Conservation (phyloP, 2,797 vertebrate species). For the Pogonophryne albipinna region DNA sequence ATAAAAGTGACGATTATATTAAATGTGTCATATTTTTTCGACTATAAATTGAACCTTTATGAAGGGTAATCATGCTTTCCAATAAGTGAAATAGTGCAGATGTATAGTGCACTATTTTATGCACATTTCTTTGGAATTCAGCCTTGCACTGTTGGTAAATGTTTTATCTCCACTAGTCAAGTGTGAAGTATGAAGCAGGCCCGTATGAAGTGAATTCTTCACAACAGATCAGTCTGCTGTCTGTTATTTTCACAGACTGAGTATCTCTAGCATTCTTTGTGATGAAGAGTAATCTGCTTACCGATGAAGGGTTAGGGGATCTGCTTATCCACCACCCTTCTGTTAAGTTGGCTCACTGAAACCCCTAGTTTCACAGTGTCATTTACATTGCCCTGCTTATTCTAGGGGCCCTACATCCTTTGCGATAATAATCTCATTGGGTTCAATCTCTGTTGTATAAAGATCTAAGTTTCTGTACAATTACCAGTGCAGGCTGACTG, state of each 20-base stretch:
- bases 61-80: background rate
- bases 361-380: slow-evolving; percentile 58
- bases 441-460: slow-evolving; percentile 12
- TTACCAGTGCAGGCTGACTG: slow-evolving; percentile 45
- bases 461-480: slow-evolving; percentile 9
- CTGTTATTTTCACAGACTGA: slow-evolving; percentile 47
- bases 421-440: background rate
- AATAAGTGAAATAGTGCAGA: background rate
- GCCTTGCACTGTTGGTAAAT: background rate
- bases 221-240: slow-evolving; percentile 37
- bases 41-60: background rate
- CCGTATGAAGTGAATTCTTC: background rate
- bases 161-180: background rate
- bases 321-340: slow-evolving; percentile 75
- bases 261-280: slow-evolving; percentile 62
- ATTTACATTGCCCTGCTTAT: slow-evolving; percentile 28
- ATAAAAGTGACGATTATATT: too few species aligned
- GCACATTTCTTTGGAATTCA: background rate
- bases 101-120: background rate
- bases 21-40: background rate
- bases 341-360: slow-evolving; percentile 71
- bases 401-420: background rate
- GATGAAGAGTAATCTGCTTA: slow-evolving; percentile 82
- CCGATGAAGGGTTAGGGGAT: slow-evolving; percentile 64
- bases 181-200: background rate